A percentile compares a stretch with the other conserved stretches of the same genome.
These are phyloP conservation scores for Apus apus DNA, from an alignment of 2,113 vertebrate genomes.

Conservation along the genomic window DNA sequence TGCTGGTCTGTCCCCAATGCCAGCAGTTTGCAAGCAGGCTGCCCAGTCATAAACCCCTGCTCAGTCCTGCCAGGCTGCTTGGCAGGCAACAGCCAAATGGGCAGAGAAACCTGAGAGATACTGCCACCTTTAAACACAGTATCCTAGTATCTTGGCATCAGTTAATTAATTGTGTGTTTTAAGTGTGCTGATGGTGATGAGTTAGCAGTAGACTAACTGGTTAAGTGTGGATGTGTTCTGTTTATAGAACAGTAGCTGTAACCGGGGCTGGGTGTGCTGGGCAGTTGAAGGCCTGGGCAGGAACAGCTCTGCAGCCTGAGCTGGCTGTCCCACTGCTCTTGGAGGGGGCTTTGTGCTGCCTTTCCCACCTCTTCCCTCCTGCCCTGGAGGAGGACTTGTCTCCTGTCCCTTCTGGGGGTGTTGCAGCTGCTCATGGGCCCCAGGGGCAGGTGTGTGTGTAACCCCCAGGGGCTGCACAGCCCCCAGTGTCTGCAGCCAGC, in stretches of 20 bases:
- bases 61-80: neutral
- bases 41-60: accelerated
- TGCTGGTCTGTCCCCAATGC: too few relatives aligned
- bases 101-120: neutral
- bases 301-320: neutral
- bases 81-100: accelerated
- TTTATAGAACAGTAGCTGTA: neutral
- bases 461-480: accelerated
- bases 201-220: neutral
- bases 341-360: accelerated
- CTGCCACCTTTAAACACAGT: accelerated
- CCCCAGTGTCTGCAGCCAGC: neutral
- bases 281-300: neutral
- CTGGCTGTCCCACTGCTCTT: neutral
- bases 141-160: neutral
- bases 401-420: accelerated
- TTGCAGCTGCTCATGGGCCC: neutral
- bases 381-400: neutral
- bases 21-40: accelerated
- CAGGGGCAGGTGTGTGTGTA: accelerated
- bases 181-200: neutral
- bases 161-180: neutral
- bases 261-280: accelerated
- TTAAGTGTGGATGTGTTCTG: neutral
- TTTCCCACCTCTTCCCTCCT: neutral